Base-by-base conservation (phyloP, 2,797 vertebrate genomes). In the Danio albolineatus region DNA sequence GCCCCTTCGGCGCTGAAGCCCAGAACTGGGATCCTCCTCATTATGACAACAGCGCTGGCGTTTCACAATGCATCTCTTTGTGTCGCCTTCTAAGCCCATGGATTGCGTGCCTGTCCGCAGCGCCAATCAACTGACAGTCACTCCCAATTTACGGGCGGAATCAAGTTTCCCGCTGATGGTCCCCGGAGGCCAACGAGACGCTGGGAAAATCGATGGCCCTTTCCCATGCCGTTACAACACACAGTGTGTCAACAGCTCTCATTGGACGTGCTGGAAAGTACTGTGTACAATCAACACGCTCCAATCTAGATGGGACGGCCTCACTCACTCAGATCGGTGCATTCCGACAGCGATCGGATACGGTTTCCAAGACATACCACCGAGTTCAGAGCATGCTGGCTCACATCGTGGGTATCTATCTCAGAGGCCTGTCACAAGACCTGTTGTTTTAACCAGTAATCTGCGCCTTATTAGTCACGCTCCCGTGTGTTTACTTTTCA, bases 401-500 rank as follows among this genome's bases (percentile, higher is more conserved):
- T 69, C 48, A 46, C 62, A 60, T 56, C 51, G 65, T 79, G 74
- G 66, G 62, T 43, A 62, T 83, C 73, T 76, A 59, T 28, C 8
- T 5, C 38, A 28, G 62, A 83, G 73, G 73, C 79, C 79, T 70
- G 70, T 71, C 28, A 73, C 80, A 80, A 83, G 80, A 82, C 78
- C 38, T 51, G 81, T 81, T 89, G 84, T 89, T 89, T 88, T 87
- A 88, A 87, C 87, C 82, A 65, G 84, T 89, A 88, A 90, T 87
- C 86, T 86, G 80, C 78, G 78, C 76, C 81, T 76, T 83, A 87
- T 85, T 84, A 90, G 81, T 69, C 82, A 73, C 70, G 79, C 83
- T 84, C 81, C 73, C 39, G 59, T 67, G 56, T 87, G 88, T 90
- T 89, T 85, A 87, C 87, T 87, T 90, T 89, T 89, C 89, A 90